These are phyloP conservation scores for Elmis aenea DNA, from an alignment of 2,888 invertebrate genomes.

Conservation along the genomic window DNA sequence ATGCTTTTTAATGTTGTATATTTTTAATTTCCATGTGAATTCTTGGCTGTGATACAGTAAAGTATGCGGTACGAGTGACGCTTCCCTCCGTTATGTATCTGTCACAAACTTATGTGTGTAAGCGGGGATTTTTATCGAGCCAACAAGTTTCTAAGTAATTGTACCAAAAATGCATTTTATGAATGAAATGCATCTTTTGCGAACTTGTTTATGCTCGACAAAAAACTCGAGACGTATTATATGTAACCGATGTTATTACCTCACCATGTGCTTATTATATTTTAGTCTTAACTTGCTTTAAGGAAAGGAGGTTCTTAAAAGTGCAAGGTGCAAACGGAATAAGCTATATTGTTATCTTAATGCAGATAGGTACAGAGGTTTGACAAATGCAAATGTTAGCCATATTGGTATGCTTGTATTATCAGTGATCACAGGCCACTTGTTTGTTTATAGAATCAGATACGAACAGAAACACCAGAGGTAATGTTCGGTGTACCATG, in stretches of 20 bases:
- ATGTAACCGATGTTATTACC: constrained; percentile 36
- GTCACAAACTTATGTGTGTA: constrained; percentile 19
- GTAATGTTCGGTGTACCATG: no score
- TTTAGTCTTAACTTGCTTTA: no score
- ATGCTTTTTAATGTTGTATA: constrained; percentile 37
- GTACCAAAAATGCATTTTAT: no score
- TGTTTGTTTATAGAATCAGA: no score
- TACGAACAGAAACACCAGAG: no score
- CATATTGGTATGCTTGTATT: no score
- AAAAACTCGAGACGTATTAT: no score
- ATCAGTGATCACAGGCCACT: no score
- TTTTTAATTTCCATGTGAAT: constrained; percentile 46
- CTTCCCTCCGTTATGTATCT: constrained; percentile 41
- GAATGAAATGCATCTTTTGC: no score
- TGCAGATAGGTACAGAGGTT: constrained; percentile 20
- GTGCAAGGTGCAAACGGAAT: constrained; percentile 14
- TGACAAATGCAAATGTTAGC: constrained; percentile 22
- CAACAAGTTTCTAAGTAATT: no score
- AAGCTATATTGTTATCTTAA: constrained; percentile 19
- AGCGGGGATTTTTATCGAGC: no score
- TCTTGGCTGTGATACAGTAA: constrained; percentile 50
- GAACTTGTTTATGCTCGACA: no score
- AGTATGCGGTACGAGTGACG: constrained; percentile 44
- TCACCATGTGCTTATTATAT: constrained; percentile 39
- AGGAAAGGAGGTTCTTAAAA: constrained; percentile 17